phyloP scores from a whole-genome alignment of 2,888 invertebrate genomes.

The Drosophila anomalata region DNA sequence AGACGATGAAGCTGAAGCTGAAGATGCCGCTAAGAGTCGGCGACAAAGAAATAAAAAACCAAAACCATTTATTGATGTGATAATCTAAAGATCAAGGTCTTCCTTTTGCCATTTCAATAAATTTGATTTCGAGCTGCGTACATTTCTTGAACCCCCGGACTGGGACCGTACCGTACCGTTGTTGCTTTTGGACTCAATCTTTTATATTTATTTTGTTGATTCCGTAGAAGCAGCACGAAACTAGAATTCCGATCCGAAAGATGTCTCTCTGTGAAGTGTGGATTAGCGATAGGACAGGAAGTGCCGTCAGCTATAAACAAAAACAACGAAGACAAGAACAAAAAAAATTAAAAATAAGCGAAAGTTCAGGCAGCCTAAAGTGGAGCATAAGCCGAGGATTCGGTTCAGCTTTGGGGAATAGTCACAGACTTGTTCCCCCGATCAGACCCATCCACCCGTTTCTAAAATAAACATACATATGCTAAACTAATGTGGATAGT shows the following conservation, averaged over 20 bases:
- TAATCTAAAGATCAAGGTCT: conserved; percentile 78
- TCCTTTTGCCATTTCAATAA: conserved; percentile 74
- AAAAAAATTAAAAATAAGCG: conserved; percentile 25
- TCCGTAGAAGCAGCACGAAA: conserved; percentile 52
- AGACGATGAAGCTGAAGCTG: conserved; percentile 34
- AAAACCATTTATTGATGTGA: conserved; percentile 76
- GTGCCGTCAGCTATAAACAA: conserved; percentile 32
- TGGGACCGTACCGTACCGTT: conserved; percentile 10
- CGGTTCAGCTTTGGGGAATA: conserved; percentile 46
- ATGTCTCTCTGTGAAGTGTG: conserved; percentile 19
- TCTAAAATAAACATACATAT: conserved; percentile 47
- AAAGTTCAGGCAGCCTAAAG: conserved; percentile 61
- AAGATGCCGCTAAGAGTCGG: conserved; percentile 35
- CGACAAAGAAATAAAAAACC: conserved; percentile 40
- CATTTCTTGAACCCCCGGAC: conserved; percentile 30
- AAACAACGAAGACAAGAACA: neutral
- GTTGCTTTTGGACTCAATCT: conserved; percentile 20
- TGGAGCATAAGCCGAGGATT: conserved; percentile 64
- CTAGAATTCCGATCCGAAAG: conserved; percentile 59
- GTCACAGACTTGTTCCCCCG: conserved; percentile 13
- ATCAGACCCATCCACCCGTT: conserved; percentile 29
- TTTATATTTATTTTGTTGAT: conserved; percentile 26
- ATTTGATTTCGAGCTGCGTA: conserved; percentile 43
- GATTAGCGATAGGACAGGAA: conserved; percentile 49
- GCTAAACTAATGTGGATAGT: conserved; percentile 60